Percentiles rank a stretch among this genome's conserved stretches.
Evolutionary conservation across 2,797 vertebrate species (phyloP).

Genomic region (Cryptoprocta ferox): DNA sequence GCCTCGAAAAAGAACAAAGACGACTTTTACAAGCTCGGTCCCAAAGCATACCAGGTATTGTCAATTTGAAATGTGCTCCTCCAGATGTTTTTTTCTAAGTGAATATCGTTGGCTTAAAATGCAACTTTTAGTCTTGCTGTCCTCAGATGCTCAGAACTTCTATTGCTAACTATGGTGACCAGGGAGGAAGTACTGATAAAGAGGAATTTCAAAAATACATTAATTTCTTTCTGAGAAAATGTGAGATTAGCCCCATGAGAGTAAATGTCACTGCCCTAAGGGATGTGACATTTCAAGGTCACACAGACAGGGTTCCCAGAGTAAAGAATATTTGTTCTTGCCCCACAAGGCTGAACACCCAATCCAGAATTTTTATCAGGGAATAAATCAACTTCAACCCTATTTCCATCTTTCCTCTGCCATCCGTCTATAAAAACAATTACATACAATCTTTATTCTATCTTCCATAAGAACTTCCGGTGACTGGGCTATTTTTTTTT

Average conservation of each 20-base stretch:
- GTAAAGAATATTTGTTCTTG: slow-evolving; percentile 8
- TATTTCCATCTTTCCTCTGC: neutral
- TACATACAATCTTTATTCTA: neutral
- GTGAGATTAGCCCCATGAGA: neutral
- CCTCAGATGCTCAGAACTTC: neutral
- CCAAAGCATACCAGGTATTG: neutral
- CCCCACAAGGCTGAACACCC: neutral
- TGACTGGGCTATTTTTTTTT: neutral
- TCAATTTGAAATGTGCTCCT: neutral
- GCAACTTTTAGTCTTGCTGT: neutral
- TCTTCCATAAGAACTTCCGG: slow-evolving; percentile 6
- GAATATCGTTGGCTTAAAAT: slow-evolving; percentile 1
- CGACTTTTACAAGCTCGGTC: neutral
- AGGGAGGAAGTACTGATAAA: neutral
- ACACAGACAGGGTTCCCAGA: neutral
- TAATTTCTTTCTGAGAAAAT: slow-evolving; percentile 28
- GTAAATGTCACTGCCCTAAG: neutral
- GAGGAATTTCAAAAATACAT: neutral
- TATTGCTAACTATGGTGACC: neutral
- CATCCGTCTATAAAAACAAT: neutral
- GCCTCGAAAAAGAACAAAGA: neutral
- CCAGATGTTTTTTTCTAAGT: neutral
- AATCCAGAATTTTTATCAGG: slow-evolving; percentile 1
- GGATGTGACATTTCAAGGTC: neutral
- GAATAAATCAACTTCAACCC: slow-evolving; percentile 20